Base-by-base conservation (phyloP, 2,797 vertebrate species). In the Argyrosomus regius region DNA sequence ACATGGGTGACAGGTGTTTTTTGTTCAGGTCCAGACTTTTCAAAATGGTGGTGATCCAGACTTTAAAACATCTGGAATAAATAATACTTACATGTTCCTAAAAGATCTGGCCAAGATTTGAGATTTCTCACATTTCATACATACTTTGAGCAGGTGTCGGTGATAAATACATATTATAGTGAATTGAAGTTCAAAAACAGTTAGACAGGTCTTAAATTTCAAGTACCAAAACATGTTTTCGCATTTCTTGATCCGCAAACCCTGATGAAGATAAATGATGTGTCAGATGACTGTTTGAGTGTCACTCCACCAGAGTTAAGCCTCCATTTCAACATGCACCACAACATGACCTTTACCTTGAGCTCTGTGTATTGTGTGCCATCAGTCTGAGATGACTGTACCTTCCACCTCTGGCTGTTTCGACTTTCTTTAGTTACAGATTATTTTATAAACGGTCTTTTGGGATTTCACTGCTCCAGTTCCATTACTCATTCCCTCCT, bases 61-160 rank as follows among this genome's bases (percentile, higher is more conserved):
- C 62, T 72, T 79, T 10, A 62, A 59, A 81, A 74, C 85, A 85
- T 88, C 85, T 88, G 85, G 72, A 73, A 28, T 18, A 60, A 60
- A 85, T 85, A 17, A 77, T 11, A 12, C 63, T 41, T 45, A 8
- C 9, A 20, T 62, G 26, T 31, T 82, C 35, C 56, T 60, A 75
- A 73, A 76, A 56, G 62, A 65, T 71, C 79, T 81, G 72, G 63
- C 13, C 18, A 72, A 39, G 16, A 71, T n/a, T 10, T 60, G 5
- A 60, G 59, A 87, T 87, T 83, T 87, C 84, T 89, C 63, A 78
- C 69, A 82, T 88, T 87, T 88, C 71, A 12, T 28, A 72, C 69
- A 67, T 72, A 64, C 60, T 65, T 10, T 14, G 67, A 83, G 60
- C 79, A 87, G 80, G 59, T 81, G 77, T 72, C 7, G 18, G 60